A percentile compares a stretch with the other conserved stretches of the same genome.
These are phyloP conservation scores for Luperina nickerlii DNA, from an alignment of 2,888 invertebrate species.

Conservation along the genomic window DNA sequence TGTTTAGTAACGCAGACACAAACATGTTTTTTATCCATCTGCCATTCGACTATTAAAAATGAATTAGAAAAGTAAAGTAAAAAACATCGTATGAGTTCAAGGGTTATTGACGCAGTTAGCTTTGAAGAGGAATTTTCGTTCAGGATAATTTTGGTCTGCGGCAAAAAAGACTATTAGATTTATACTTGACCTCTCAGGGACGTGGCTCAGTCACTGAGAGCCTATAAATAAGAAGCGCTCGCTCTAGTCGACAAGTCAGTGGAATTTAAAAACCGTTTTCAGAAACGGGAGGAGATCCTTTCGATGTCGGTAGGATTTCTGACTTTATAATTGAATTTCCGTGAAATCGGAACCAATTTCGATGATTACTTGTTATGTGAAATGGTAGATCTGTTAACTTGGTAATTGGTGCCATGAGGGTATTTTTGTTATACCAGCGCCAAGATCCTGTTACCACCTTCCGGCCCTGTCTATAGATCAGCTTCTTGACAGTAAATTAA, in stretches of 20 bases:
- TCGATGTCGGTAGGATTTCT: not conserved
- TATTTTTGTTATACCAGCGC: too few species aligned
- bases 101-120: slow-evolving; percentile 7
- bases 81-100: not conserved
- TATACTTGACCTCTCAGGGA: not conserved
- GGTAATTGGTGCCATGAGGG: not conserved
- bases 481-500: not conserved
- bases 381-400: not conserved
- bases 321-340: not conserved
- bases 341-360: not conserved
- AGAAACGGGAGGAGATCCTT: not conserved
- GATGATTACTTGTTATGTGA: not conserved
- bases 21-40: not conserved
- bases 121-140: slow-evolving; percentile 4
- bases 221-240: not conserved
- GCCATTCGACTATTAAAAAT: not conserved
- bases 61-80: slow-evolving; percentile 3
- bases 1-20: not conserved
- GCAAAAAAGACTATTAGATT: slow-evolving; percentile 13
- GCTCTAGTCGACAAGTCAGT: not conserved
- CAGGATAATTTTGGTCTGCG: not conserved
- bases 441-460: not conserved
- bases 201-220: not conserved
- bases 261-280: not conserved
- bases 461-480: not conserved